Evolutionary conservation across 2,888 invertebrate genomes (phyloP).

Genomic region (Pandemis corylana): DNA sequence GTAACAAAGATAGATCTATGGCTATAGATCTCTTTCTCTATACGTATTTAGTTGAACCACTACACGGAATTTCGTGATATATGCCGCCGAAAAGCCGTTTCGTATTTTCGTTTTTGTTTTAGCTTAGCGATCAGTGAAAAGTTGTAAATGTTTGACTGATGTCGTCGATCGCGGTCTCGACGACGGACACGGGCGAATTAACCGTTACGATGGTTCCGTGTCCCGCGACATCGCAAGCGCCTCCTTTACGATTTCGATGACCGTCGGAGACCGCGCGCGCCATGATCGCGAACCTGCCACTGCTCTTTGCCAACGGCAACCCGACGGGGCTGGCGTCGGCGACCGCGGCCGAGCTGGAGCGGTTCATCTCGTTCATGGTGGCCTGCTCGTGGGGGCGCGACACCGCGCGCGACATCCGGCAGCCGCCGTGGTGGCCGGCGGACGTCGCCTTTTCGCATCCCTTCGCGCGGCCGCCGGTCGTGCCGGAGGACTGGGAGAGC

Average conservation of each 20-base stretch:
- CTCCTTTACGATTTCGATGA: conserved; percentile 74
- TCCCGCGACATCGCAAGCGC: conserved; percentile 73
- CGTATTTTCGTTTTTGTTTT: conserved; percentile 46
- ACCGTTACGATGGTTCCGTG: conserved; percentile 68
- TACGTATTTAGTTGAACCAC: conserved; percentile 61
- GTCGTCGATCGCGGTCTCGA: conserved; percentile 49
- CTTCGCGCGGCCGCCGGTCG: conserved; percentile 80
- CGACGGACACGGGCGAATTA: conserved; percentile 64
- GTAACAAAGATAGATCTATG: conserved; percentile 52
- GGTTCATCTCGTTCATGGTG: conserved; percentile 90
- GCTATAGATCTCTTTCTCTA: conserved; percentile 69
- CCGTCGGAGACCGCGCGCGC: conserved; percentile 73
- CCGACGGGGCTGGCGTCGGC: conserved; percentile 88
- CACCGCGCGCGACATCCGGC: conserved; percentile 82
- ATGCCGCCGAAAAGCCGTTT: conserved; percentile 53
- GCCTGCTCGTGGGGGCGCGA: conserved; percentile 90
- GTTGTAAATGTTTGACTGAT: conserved; percentile 57
- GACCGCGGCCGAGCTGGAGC: conserved; percentile 86
- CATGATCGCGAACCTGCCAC: conserved; percentile 90
- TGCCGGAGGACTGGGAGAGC: conserved; percentile 84
- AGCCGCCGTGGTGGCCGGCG: conserved; percentile 90
- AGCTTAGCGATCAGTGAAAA: conserved; percentile 46
- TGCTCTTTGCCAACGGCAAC: conserved; percentile 89
- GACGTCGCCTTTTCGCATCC: conserved; percentile 88
- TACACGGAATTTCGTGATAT: conserved; percentile 61